Base-by-base conservation (phyloP, 2,888 invertebrate species). In the Marasmarcha lunaedactyla region DNA sequence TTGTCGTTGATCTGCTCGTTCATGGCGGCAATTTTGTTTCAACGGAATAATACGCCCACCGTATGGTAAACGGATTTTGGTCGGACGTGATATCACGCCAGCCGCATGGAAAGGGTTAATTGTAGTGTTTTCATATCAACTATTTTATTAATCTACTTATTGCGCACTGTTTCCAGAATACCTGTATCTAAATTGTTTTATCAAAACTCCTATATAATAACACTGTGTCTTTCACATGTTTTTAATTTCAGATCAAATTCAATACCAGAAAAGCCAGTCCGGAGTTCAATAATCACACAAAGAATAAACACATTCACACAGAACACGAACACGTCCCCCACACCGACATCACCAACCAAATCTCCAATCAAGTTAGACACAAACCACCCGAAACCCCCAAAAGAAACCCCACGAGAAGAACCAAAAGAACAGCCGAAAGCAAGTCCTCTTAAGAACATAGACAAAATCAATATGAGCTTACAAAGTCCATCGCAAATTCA, bases 231-330 rank as follows among this genome's bases (percentile, higher is more conserved):
- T n/a, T n/a, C n/a, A n/a, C n/a, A 20, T 20, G 20, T 20, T 5
- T 5, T 20, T 5, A 5, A 20, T 20, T 20, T 20, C 20, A 20
- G 20, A 20, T 20, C 30, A 3, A 30, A 11, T n/a, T 30, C 30
- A 30, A 54, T 85, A 40, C 90, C 90, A 37, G 88, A 88, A 38
- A 90, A 90, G 47, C 90, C 90, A 3, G 83, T 87, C 15, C 85
- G 90, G 35, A 88, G 86, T 60, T 90, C 90, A 0, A 85, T 87
- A 6, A 85, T 89, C 55, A 86, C 88, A 10, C 89, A 89, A 56
- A 83, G 87, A 30, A 87, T 88, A 44, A 87, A 86, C 65, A 83
- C 85, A 5, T 84, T 88, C 63, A 68, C 71, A 1, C 71, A 63
- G 40, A 54, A 61, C 33, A 56, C 56, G 2, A 54, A 61, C 33